These are phyloP conservation scores for Nymphalis urticae DNA, from an alignment of 2,888 invertebrate species.

Conservation along the genomic window DNA sequence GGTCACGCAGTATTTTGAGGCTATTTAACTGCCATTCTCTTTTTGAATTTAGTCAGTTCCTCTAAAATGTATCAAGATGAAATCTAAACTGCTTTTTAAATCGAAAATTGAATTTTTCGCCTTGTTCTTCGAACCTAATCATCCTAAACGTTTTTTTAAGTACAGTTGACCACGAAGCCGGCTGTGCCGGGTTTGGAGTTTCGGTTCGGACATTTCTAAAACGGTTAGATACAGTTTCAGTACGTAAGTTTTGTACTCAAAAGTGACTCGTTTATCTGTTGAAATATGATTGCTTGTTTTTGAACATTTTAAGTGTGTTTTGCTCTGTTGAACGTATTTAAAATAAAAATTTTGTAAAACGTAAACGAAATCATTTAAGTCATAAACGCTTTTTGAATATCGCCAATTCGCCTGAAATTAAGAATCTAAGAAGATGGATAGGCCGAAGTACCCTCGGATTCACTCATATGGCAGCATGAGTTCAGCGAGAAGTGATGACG, in stretches of 20 bases:
- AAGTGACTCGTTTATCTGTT: constrained; percentile 6
- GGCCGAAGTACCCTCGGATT: constrained; percentile 59
- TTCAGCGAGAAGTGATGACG: constrained; percentile 68
- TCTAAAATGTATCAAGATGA: constrained; percentile 79
- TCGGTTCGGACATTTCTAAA: constrained; percentile 35
- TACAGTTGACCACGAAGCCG: constrained; percentile 70
- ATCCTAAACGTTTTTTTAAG: constrained; percentile 76
- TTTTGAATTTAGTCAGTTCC: constrained; percentile 32
- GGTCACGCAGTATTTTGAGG: constrained; percentile 11
- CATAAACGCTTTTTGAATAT: background rate
- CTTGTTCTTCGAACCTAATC: constrained; percentile 72
- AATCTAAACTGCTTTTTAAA: constrained; percentile 64
- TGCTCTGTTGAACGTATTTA: background rate
- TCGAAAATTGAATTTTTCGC: constrained; percentile 66
- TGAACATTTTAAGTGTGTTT: constrained; percentile 1
- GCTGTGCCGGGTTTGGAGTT: constrained; percentile 35
- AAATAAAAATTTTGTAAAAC: background rate
- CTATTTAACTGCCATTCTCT: constrained; percentile 8
- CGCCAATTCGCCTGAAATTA: background rate
- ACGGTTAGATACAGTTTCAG: constrained; percentile 30
- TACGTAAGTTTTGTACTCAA: background rate
- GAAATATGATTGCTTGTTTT: constrained; percentile 6
- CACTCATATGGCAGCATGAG: constrained; percentile 76
- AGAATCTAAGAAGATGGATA: constrained; percentile 51
- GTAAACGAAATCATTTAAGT: background rate